Percentiles rank a stretch among this genome's conserved stretches.
phyloP scores from a whole-genome alignment of 1,140 invertebrate species.

The Hermatobates lingyangjiaoensis region DNA sequence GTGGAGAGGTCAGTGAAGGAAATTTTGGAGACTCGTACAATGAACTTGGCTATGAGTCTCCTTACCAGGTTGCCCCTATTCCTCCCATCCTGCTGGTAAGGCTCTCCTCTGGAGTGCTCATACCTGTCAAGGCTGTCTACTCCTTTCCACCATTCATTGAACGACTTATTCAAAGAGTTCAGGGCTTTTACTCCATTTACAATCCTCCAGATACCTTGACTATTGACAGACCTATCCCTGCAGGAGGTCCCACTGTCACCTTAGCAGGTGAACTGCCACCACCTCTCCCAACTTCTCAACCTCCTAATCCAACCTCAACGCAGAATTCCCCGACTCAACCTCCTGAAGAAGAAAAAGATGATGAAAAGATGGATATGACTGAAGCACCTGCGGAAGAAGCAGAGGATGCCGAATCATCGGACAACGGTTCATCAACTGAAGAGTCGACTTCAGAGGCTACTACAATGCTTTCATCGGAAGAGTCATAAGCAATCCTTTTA shows the following conservation, averaged over 20 bases:
- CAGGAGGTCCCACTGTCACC: not conserved
- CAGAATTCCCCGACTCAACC: not conserved
- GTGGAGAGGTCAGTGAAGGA: no score
- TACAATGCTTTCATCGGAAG: not conserved
- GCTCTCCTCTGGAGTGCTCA: not conserved
- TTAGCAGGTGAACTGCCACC: not conserved
- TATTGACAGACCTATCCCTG: conserved; percentile 5
- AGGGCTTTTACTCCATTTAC: conserved; percentile 20
- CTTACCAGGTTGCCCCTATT: not conserved
- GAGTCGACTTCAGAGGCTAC: not conserved
- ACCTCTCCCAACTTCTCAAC: not conserved
- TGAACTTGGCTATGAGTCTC: not conserved
- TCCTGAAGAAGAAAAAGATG: not conserved
- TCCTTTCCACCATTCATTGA: conserved; percentile 18
- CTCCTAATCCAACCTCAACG: not conserved
- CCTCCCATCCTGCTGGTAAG: not conserved
- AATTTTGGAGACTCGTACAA: no score
- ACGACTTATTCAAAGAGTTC: conserved; percentile 19
- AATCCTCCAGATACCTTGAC: conserved; percentile 16
- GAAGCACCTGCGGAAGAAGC: not conserved
- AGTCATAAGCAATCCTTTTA: not conserved
- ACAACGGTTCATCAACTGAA: not conserved
- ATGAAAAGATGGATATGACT: no score
- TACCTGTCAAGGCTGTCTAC: conserved; percentile 12
- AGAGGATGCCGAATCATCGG: not conserved